phyloP scores from a whole-genome alignment of 2,797 vertebrate genomes.

The Sebastolobus altivelis region DNA sequence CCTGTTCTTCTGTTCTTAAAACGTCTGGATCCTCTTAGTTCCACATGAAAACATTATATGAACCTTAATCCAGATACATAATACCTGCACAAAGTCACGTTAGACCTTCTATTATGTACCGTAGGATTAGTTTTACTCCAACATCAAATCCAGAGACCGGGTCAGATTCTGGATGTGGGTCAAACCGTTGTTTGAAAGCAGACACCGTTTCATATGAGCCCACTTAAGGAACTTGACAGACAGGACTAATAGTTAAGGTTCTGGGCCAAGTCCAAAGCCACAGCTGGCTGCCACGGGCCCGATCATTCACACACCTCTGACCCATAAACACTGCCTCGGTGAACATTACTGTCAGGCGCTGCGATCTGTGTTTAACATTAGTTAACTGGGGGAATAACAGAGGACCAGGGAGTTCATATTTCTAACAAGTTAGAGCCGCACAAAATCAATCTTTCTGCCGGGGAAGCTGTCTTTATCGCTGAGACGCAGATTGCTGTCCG shows the following conservation, averaged over 20 bases:
- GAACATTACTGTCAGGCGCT: slow-evolving; percentile 74
- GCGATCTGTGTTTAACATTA: slow-evolving; percentile 80
- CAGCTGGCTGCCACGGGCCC: slow-evolving; percentile 69
- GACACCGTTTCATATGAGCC: slow-evolving; percentile 69
- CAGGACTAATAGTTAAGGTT: slow-evolving; percentile 67
- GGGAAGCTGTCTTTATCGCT: slow-evolving; percentile 25
- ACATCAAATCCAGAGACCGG: slow-evolving; percentile 50
- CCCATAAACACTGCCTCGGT: slow-evolving; percentile 72
- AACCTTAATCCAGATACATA: slow-evolving; percentile 23
- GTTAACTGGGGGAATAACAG: slow-evolving; percentile 70
- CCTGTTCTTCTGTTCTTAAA: slow-evolving; percentile 2
- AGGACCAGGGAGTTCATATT: slow-evolving; percentile 61
- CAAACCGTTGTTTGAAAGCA: slow-evolving; percentile 71
- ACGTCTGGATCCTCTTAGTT: not conserved
- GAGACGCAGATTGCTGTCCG: slow-evolving; percentile 11
- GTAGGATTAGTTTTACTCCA: slow-evolving; percentile 37
- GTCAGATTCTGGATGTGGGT: slow-evolving; percentile 61
- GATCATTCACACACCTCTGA: slow-evolving; percentile 77
- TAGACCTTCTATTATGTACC: slow-evolving; percentile 19
- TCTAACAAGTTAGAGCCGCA: slow-evolving; percentile 51
- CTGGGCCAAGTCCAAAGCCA: slow-evolving; percentile 72
- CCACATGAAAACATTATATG: slow-evolving; percentile 10
- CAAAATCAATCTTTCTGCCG: slow-evolving; percentile 43
- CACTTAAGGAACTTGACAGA: slow-evolving; percentile 65
- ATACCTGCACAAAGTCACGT: slow-evolving; percentile 29